Percentiles rank a stretch among this genome's conserved stretches.
Evolutionary conservation across 2,888 invertebrate genomes (phyloP).

Genomic region (Podotricha telesiphe): DNA sequence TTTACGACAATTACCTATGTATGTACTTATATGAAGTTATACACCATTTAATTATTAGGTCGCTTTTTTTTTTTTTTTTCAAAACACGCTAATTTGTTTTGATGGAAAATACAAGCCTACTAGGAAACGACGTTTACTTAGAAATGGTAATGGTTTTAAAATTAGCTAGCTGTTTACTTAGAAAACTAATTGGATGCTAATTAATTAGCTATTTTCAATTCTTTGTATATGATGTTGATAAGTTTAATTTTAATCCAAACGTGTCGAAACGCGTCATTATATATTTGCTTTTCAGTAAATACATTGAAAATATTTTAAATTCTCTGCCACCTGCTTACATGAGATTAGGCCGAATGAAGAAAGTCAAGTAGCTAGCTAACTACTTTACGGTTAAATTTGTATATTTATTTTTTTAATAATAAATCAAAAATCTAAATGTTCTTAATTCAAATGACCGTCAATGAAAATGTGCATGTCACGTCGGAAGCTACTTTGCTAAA

Average conservation of each 20-base stretch:
- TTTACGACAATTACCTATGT: background rate
- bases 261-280: background rate
- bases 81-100: background rate
- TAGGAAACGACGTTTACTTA: background rate
- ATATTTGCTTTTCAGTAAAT: background rate
- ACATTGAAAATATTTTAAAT: background rate
- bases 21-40: background rate
- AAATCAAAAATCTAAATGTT: too few relatives aligned
- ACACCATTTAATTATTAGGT: background rate
- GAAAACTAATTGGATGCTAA: slow-evolving; percentile 2
- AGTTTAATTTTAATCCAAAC: background rate
- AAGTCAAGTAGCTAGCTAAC: too few relatives aligned
- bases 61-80: background rate
- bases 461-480: too few relatives aligned
- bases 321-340: too few relatives aligned
- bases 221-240: background rate
- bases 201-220: background rate
- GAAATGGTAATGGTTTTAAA: slow-evolving; percentile 1
- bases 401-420: too few relatives aligned
- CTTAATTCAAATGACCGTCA: too few relatives aligned
- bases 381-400: too few relatives aligned
- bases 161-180: background rate
- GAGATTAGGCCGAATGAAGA: too few relatives aligned
- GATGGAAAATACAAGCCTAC: background rate
- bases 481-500: too few relatives aligned